phyloP scores from a whole-genome alignment of 2,113 vertebrate species.

The Hipposideros armiger region DNA sequence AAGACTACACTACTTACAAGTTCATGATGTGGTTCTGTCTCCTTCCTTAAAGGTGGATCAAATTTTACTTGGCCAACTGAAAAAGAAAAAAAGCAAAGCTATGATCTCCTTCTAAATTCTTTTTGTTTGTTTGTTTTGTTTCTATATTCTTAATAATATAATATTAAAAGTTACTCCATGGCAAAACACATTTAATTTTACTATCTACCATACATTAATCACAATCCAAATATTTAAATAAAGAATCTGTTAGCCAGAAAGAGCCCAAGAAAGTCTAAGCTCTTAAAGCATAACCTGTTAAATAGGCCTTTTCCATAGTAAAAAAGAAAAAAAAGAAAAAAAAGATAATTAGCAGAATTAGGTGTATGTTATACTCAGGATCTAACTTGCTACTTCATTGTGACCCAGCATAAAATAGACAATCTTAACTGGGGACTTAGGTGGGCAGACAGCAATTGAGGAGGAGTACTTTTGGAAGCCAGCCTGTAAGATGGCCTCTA shows the following conservation, averaged over 20 bases:
- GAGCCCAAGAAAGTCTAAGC: not conserved
- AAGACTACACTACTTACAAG: conserved; percentile 90
- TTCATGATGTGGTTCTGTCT: conserved; percentile 98
- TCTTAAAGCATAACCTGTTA: conserved; percentile 21
- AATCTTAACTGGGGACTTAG: not conserved
- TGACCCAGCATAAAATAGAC: not conserved
- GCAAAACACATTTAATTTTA: conserved; percentile 46
- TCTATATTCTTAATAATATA: conserved; percentile 31
- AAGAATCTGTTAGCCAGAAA: conserved; percentile 37
- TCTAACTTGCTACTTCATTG: not conserved
- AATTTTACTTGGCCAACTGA: conserved; percentile 97
- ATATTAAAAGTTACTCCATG: not conserved
- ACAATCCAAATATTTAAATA: conserved; percentile 45
- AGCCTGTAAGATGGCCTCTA: not conserved
- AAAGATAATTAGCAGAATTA: not conserved
- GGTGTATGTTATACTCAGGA: not conserved
- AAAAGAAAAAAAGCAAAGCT: conserved; percentile 75
- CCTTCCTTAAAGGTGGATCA: conserved; percentile 96
- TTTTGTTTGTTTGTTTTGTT: not conserved
- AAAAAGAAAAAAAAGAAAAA: not conserved
- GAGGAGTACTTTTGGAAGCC: not conserved
- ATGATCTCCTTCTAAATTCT: conserved; percentile 29
- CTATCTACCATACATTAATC: not conserved
- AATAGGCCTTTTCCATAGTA: not conserved
- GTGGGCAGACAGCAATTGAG: not conserved